phyloP scores from a whole-genome alignment of 2,888 invertebrate genomes.

The Epirrita christyi region DNA sequence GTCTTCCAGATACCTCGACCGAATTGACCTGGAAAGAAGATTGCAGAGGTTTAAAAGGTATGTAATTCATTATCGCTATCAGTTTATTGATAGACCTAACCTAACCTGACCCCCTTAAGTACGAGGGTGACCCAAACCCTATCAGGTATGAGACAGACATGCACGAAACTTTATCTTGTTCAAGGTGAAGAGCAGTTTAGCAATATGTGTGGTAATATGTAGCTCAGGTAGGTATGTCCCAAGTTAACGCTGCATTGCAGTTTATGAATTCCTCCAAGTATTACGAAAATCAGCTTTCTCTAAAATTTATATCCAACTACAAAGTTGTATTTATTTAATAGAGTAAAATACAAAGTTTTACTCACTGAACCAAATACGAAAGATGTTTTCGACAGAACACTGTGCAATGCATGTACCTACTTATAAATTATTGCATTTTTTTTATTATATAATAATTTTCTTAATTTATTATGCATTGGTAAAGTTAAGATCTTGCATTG shows the following conservation, averaged over 20 bases:
- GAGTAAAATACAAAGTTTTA: background rate
- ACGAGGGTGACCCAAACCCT: too few relatives aligned
- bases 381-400: too few relatives aligned
- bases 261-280: background rate
- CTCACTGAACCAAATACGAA: too few relatives aligned
- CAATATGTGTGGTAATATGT: background rate
- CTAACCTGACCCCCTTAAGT: too few relatives aligned
- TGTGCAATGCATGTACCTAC: too few relatives aligned
- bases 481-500: background rate
- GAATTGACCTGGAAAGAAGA: slow-evolving; percentile 65
- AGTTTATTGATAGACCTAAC: background rate
- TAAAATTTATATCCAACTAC: too few relatives aligned
- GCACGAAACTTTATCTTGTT: too few relatives aligned
- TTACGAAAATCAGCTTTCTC: slow-evolving; percentile 10
- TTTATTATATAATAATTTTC: too few relatives aligned
- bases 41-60: background rate
- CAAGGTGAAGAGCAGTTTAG: too few relatives aligned
- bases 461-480: background rate
- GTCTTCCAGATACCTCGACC: slow-evolving; percentile 76
- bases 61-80: background rate
- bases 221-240: background rate
- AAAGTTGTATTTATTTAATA: background rate
- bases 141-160: too few relatives aligned
- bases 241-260: slow-evolving; percentile 3
- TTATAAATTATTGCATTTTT: too few relatives aligned